Conservation (phyloP, 2,888 invertebrate species). For the Ennomos quercinarius region DNA sequence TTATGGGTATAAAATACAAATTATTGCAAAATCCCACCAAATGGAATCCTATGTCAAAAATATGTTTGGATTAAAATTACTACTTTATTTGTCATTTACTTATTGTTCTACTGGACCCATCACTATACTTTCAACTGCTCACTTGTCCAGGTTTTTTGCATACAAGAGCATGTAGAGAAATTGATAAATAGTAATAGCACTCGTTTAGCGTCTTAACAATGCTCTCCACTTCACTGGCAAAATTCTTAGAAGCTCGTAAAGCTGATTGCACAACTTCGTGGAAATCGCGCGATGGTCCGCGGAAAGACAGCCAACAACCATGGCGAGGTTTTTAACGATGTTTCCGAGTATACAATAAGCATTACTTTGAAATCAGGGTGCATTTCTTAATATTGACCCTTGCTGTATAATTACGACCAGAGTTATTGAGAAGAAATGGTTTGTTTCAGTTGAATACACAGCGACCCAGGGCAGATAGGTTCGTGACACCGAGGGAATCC, state of each 20-base stretch:
- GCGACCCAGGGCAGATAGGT: constrained; percentile 66
- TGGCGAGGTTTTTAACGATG: constrained; percentile 36
- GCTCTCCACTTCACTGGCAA: constrained; percentile 49
- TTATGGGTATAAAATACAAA: no score
- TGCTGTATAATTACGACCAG: constrained; percentile 23
- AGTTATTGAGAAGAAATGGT: constrained; percentile 39
- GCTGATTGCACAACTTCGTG: constrained; percentile 48
- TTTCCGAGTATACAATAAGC: constrained; percentile 50
- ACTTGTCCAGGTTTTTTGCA: constrained; percentile 41
- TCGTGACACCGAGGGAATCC: constrained; percentile 65
- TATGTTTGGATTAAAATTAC: neutral
- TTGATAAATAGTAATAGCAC: constrained; percentile 47
- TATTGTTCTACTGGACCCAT: constrained; percentile 35
- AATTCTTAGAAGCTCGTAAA: constrained; percentile 49
- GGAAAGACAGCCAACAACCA: constrained; percentile 39
- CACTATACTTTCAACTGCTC: neutral
- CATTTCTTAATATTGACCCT: constrained; percentile 51
- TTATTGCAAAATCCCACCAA: no score
- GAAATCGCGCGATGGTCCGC: constrained; percentile 53
- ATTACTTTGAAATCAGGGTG: constrained; percentile 53
- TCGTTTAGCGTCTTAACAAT: constrained; percentile 37
- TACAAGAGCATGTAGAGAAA: constrained; percentile 43
- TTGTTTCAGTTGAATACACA: constrained; percentile 63
- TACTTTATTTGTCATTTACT: neutral
- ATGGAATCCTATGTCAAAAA: no score